Evolutionary conservation across 2,113 vertebrate genomes (phyloP), one percentile per base, ranked within the genome.

Genomic region (Scomber japonicus): DNA sequence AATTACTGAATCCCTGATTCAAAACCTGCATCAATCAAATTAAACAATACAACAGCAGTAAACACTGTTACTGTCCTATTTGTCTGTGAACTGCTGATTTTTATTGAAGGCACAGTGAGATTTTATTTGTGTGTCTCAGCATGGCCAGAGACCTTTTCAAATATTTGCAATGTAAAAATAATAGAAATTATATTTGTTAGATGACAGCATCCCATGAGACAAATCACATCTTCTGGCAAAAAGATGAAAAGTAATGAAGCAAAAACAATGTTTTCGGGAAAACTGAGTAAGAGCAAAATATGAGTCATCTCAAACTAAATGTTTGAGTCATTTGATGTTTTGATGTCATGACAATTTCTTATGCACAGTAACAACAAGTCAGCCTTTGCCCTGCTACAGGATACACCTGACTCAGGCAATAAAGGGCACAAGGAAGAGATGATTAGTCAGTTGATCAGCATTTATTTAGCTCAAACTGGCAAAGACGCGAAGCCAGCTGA

Each of bases 401-500:
- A 76, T 14, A 62, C 48, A 78, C 53, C 75, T 78, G 85, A 87
- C 83, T 84, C 69, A 40, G 74, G 60, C 64, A 74, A 69, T 81
- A 60, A 90, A 82, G 71, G 77, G 88, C 78, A 80, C 21, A 8
- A 46, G 16, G 75, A 77, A 61, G 65, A 71, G 50, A 81, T 27
- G 63, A 65, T 84, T 71, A 72, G 64, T 75, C 88, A 76, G 75
- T 64, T 78, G 74, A 87, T 86, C 84, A 65, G 62, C 40, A 12
- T 80, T 81, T 48, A 80, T 86, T 84, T 65, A 63, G 54, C 57
- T 86, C 75, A 89, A 77, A 83, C 49, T 59, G 44, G 62, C 60
- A 48, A 78, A 74, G 74, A 50, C 65, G 83, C 74, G 54, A 67
- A 71, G 48, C 59, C 40, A 19, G 76, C 78, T 65, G 78, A 86